Conservation (phyloP, 2,113 vertebrate genomes). For the Pagrus major region DNA sequence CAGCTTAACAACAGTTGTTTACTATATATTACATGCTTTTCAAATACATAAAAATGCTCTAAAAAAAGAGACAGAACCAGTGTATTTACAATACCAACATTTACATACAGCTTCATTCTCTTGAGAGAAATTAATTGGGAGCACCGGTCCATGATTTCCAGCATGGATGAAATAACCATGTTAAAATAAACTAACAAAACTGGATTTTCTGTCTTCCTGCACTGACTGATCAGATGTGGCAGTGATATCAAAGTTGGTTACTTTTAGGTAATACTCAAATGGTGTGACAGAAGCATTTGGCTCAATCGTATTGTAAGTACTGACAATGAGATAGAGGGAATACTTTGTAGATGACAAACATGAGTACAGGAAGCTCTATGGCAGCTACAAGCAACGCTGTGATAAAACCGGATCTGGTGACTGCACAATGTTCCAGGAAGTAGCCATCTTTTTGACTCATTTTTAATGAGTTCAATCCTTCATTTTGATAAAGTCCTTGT, state of each 20-base stretch:
- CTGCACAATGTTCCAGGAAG: slow-evolving; percentile 40
- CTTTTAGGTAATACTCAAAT: slow-evolving; percentile 62
- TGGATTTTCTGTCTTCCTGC: slow-evolving; percentile 57
- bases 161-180: slow-evolving; percentile 80
- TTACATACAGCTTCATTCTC: slow-evolving; percentile 83
- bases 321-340: slow-evolving; percentile 48
- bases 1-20: slow-evolving; percentile 92
- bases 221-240: slow-evolving; percentile 57
- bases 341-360: slow-evolving; percentile 49
- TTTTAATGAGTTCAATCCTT: slow-evolving; percentile 75
- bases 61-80: slow-evolving; percentile 85
- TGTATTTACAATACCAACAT: slow-evolving; percentile 94
- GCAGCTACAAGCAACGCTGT: slow-evolving; percentile 37
- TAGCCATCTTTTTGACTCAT: slow-evolving; percentile 25
- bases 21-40: slow-evolving; percentile 97
- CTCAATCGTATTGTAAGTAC: slow-evolving; percentile 51
- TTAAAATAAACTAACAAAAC: slow-evolving; percentile 57
- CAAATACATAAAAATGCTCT: slow-evolving; percentile 84
- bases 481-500: slow-evolving; percentile 65
- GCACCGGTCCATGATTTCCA: slow-evolving; percentile 89
- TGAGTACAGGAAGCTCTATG: slow-evolving; percentile 33
- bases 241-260: slow-evolving; percentile 51
- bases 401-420: slow-evolving; percentile 34
- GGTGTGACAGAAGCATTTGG: slow-evolving; percentile 64
- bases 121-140: slow-evolving; percentile 79